phyloP scores from a whole-genome alignment of 1,140 invertebrate genomes.

The Saccostrea cuccullata region DNA sequence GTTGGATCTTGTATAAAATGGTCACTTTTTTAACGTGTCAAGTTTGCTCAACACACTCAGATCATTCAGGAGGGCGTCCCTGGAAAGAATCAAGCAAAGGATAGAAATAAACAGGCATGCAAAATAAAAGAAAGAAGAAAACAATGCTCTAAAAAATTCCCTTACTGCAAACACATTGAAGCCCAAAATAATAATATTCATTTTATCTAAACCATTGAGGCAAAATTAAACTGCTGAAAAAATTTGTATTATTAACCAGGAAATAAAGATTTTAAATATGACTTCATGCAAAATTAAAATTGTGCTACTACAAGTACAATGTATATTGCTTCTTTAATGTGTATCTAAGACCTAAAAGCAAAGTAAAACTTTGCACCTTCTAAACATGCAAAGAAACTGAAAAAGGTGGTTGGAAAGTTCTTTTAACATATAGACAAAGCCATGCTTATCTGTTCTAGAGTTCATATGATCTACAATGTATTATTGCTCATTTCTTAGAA shows the following conservation, averaged over 20 bases:
- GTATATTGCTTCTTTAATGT: not conserved
- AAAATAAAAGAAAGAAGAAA: not conserved
- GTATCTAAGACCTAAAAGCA: not conserved
- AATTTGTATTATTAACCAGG: not conserved
- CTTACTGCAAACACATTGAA: too few relatives aligned
- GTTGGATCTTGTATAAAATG: not conserved
- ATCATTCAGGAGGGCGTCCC: not conserved
- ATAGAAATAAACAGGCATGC: not conserved
- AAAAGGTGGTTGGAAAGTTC: not conserved
- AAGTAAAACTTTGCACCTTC: not conserved
- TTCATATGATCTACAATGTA: not conserved
- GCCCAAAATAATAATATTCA: too few relatives aligned
- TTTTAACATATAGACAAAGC: not conserved
- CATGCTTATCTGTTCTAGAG: not conserved
- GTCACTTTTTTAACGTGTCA: not conserved
- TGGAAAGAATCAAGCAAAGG: conserved; percentile 22
- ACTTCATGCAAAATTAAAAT: not conserved
- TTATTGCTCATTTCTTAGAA: not conserved
- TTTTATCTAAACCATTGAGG: too few relatives aligned
- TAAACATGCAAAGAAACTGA: not conserved
- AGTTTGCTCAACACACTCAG: not conserved
- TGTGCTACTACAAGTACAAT: not conserved
- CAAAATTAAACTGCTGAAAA: not conserved
- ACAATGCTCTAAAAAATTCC: not conserved
- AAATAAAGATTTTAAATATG: not conserved